Conservation (phyloP, 2,797 vertebrate species). For the Thamnophis elegans region DNA sequence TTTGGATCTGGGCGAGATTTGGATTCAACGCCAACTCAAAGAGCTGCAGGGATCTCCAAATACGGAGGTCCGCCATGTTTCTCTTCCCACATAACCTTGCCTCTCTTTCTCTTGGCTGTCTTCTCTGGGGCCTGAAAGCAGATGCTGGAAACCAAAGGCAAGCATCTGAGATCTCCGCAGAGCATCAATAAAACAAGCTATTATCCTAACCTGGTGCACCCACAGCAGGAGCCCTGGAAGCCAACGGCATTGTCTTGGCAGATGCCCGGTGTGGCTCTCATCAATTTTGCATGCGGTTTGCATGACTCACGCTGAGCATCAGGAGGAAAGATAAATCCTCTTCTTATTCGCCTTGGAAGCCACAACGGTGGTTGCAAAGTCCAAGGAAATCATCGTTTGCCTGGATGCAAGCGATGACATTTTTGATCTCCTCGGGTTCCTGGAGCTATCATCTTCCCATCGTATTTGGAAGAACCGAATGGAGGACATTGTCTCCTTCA, state of each 20-base stretch:
- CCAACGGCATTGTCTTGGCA: background rate
- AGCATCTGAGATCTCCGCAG: background rate
- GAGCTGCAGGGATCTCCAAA: background rate
- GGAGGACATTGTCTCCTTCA: background rate
- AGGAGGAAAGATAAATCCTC: background rate
- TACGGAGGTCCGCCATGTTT: background rate
- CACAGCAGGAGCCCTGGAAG: background rate
- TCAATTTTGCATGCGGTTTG: background rate
- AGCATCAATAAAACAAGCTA: background rate
- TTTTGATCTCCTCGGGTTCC: background rate
- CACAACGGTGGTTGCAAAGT: background rate
- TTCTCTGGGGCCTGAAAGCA: background rate
- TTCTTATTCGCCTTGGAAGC: background rate
- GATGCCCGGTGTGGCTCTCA: background rate
- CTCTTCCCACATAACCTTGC: background rate
- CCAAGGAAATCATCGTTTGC: background rate
- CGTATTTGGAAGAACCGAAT: background rate
- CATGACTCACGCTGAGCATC: background rate
- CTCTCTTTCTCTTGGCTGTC: background rate
- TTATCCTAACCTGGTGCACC: background rate
- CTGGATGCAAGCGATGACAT: background rate
- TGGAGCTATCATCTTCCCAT: background rate
- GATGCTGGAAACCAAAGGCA: background rate
- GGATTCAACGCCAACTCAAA: background rate
- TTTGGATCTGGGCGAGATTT: background rate